Conservation (phyloP, 2,888 invertebrate genomes). For the Eugnorisma glareosa region DNA sequence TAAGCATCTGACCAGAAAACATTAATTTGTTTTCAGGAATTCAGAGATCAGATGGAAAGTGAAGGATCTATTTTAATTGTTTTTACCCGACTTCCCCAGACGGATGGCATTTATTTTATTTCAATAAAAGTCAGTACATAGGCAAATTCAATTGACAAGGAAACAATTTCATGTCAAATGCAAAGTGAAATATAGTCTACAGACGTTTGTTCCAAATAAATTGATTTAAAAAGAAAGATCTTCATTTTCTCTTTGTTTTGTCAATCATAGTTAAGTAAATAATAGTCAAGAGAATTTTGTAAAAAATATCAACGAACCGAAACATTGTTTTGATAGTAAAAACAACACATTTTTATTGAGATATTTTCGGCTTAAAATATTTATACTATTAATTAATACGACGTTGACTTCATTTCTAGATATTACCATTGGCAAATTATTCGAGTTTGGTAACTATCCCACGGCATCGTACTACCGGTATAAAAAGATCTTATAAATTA, state of each 20-base stretch:
- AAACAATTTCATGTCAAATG: conserved; percentile 3
- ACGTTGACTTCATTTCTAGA: not conserved
- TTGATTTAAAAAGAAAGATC: not conserved
- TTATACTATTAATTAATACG: too few species aligned
- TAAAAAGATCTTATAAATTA: too few species aligned
- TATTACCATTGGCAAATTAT: not conserved
- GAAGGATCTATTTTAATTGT: not conserved
- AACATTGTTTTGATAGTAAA: not conserved
- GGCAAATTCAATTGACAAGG: not conserved
- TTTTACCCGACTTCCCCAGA: not conserved
- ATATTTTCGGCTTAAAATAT: not conserved
- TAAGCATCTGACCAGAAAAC: not conserved
- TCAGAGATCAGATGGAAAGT: not conserved
- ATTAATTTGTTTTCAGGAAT: not conserved
- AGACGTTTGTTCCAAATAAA: not conserved
- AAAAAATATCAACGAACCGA: not conserved
- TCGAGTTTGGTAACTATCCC: too few species aligned
- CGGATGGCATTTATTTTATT: not conserved
- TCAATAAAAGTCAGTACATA: not conserved
- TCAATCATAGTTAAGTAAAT: not conserved
- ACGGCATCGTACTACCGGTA: too few species aligned
- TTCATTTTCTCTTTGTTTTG: conserved; percentile 1
- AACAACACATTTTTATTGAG: not conserved
- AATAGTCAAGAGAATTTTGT: not conserved
- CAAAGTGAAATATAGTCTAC: conserved; percentile 2